These are phyloP conservation scores for Calameuta pallipes DNA, from an alignment of 2,888 invertebrate genomes.

Conservation along the genomic window DNA sequence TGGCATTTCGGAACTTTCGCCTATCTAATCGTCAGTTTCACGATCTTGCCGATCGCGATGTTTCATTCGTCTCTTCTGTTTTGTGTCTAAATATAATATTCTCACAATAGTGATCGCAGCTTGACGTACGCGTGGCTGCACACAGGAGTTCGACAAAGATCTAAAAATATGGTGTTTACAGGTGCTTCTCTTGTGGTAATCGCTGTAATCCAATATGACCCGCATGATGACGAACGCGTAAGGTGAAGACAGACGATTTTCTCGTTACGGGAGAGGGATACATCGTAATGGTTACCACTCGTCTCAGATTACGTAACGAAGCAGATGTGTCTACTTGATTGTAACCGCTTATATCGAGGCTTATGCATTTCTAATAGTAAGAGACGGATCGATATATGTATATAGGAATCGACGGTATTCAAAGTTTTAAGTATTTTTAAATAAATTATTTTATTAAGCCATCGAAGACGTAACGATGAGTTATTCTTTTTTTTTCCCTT, in stretches of 20 bases:
- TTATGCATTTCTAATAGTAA: too few species aligned
- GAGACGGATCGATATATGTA: too few species aligned
- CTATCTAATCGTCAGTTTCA: too few species aligned
- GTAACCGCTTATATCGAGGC: too few species aligned
- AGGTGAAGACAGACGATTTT: neutral
- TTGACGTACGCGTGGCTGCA: too few species aligned
- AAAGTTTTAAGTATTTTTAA: too few species aligned
- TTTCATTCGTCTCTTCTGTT: neutral
- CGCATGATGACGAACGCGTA: too few species aligned
- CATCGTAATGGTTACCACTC: neutral
- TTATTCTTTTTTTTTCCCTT: neutral
- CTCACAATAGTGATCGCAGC: too few species aligned
- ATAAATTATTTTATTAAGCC: too few species aligned
- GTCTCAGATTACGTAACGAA: neutral
- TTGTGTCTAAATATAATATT: neutral
- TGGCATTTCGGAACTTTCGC: neutral
- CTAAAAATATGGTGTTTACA: neutral
- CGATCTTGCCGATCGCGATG: too few species aligned
- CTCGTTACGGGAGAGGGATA: neutral
- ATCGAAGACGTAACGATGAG: neutral
- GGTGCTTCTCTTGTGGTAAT: neutral
- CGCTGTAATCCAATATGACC: neutral
- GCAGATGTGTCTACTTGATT: neutral
- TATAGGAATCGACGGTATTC: too few species aligned
- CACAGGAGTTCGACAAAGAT: neutral